These are phyloP conservation scores for Colletes collaris DNA, from an alignment of 2,888 invertebrate species.

Conservation along the genomic window DNA sequence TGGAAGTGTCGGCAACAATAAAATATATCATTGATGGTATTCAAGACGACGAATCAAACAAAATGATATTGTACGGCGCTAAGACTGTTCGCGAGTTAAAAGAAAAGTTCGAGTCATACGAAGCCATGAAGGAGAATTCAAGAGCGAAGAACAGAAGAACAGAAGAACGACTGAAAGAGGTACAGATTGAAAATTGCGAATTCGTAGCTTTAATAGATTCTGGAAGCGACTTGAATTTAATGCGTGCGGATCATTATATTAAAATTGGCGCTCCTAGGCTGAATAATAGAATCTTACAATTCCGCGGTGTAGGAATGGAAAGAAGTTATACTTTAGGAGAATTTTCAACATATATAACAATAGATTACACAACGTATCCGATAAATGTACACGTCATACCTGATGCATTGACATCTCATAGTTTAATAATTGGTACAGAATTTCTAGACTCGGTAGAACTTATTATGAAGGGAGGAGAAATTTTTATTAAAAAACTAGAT, in stretches of 20 bases:
- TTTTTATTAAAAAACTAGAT: not conserved
- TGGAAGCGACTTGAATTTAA: constrained; percentile 24
- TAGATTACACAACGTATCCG: constrained; percentile 41
- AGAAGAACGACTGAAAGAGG: constrained; percentile 5
- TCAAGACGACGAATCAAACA: constrained; percentile 39
- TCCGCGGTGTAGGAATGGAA: constrained; percentile 44
- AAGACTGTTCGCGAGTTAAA: constrained; percentile 45
- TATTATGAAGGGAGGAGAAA: not conserved
- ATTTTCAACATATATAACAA: constrained; percentile 11
- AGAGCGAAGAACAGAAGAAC: constrained; percentile 24
- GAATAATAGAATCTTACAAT: constrained; percentile 28
- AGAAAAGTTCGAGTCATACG: constrained; percentile 31
- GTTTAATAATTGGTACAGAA: constrained; percentile 53
- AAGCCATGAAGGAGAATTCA: constrained; percentile 37
- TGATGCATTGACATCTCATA: constrained; percentile 21
- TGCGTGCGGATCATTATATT: constrained; percentile 14
- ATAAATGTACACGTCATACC: constrained; percentile 53
- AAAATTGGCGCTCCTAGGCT: constrained; percentile 26
- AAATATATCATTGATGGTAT: constrained; percentile 52
- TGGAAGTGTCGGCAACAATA: constrained; percentile 41
- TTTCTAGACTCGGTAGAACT: constrained; percentile 22
- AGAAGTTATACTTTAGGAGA: constrained; percentile 42
- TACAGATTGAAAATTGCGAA: constrained; percentile 8
- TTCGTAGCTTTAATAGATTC: constrained; percentile 23
- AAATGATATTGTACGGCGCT: constrained; percentile 47